Evolutionary conservation across 2,888 invertebrate species (phyloP).

Genomic region (Bellardia pandia): DNA sequence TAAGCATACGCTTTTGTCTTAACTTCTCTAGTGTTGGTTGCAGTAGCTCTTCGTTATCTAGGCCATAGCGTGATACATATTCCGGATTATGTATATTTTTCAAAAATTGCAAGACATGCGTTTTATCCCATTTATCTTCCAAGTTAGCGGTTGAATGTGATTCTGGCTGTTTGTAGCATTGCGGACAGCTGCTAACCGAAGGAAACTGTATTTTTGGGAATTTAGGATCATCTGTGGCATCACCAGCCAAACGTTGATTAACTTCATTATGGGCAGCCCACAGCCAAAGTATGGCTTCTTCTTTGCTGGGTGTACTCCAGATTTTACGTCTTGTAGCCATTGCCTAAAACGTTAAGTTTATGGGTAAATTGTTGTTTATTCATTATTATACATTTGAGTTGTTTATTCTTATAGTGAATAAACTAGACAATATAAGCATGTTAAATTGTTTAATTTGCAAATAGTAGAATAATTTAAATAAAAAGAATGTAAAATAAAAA

Average conservation of each 20-base stretch:
- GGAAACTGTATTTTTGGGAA: constrained; percentile 97
- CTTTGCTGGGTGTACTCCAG: constrained; percentile 88
- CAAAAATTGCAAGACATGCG: constrained; percentile 80
- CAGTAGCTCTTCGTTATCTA: constrained; percentile 78
- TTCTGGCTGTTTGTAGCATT: constrained; percentile 85
- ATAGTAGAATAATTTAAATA: not conserved
- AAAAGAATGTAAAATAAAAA: constrained; percentile 5
- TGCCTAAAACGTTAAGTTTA: constrained; percentile 83
- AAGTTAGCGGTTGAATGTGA: constrained; percentile 56
- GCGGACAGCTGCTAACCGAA: constrained; percentile 87
- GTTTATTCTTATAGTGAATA: not conserved
- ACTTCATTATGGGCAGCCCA: constrained; percentile 98
- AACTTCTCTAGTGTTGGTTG: constrained; percentile 78
- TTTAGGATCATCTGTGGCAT: constrained; percentile 94
- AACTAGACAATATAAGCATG: constrained; percentile 14
- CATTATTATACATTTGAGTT: not conserved
- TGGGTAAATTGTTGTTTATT: not conserved
- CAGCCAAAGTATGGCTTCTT: constrained; percentile 94
- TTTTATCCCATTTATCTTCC: constrained; percentile 81
- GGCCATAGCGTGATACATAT: constrained; percentile 80
- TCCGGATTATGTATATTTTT: constrained; percentile 82
- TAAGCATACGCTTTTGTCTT: constrained; percentile 81
- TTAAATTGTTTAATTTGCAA: constrained; percentile 15
- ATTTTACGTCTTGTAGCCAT: constrained; percentile 91
- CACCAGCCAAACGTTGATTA: constrained; percentile 93